Conservation (phyloP, 30 jellyfish, hydroid and myxozoan genomes). For the Morbakka virulenta region DNA sequence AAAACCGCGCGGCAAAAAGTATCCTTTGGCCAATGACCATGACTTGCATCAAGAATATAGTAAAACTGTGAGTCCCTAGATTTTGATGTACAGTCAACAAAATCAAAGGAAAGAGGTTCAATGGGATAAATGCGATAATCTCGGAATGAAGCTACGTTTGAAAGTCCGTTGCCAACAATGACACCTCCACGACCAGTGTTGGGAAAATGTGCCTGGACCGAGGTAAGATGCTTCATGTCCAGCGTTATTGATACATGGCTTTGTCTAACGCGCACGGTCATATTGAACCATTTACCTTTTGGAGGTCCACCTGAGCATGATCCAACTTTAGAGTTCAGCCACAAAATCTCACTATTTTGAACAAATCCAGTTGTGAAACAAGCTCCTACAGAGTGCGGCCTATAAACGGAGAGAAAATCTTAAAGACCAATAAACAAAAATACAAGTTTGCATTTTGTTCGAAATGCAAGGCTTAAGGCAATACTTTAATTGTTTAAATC, state of each 20-base stretch:
- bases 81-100: slow-evolving; percentile 57
- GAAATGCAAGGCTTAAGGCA: not conserved
- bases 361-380: slow-evolving; percentile 81
- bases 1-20: slow-evolving; percentile 69
- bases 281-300: slow-evolving; percentile 61
- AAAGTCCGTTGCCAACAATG: slow-evolving; percentile 54
- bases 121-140: slow-evolving; percentile 35
- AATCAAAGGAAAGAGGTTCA: slow-evolving; percentile 41
- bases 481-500: too few relatives aligned
- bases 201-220: slow-evolving; percentile 67
- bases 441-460: not conserved
- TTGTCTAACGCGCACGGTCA: slow-evolving; percentile 45
- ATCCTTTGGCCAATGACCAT: slow-evolving; percentile 73
- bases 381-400: slow-evolving; percentile 74
- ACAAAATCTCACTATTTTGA: slow-evolving; percentile 38
- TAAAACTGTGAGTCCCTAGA: slow-evolving; percentile 33
- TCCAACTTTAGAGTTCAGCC: slow-evolving; percentile 75
- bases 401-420: not conserved
- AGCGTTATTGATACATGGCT: slow-evolving; percentile 40
- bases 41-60: slow-evolving; percentile 69
- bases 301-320: slow-evolving; percentile 74
- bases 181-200: slow-evolving; percentile 73
- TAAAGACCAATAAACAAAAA: not conserved
- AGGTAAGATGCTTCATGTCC: slow-evolving; percentile 58
- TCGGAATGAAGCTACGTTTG: slow-evolving; percentile 57